These are phyloP conservation scores for Zaprionus ornatus DNA, from an alignment of 1,140 invertebrate genomes.

Conservation along the genomic window DNA sequence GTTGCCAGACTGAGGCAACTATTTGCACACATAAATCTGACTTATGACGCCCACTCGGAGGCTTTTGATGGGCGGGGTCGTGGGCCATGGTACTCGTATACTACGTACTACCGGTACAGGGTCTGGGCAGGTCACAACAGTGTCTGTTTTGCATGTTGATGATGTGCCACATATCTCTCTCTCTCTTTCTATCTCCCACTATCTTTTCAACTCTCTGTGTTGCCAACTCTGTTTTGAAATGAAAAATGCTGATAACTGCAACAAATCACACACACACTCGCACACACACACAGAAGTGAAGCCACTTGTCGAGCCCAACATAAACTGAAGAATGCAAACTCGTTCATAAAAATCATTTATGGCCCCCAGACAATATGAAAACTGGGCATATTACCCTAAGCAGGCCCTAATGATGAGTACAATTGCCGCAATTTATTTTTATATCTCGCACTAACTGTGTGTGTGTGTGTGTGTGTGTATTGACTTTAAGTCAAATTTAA, in stretches of 20 bases:
- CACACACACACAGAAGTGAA: conserved; percentile 12
- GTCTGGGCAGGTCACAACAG: conserved; percentile 21
- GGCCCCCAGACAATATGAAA: conserved; percentile 28
- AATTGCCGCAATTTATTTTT: conserved; percentile 75
- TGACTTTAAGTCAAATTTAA: background rate
- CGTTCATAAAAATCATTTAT: conserved; percentile 78
- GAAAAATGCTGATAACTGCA: conserved; percentile 79
- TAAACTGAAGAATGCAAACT: conserved; percentile 69
- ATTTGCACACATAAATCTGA: conserved; percentile 81
- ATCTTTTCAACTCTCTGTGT: background rate
- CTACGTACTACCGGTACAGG: conserved; percentile 6
- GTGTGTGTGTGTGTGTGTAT: background rate
- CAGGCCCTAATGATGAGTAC: conserved; percentile 71
- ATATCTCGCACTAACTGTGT: conserved; percentile 30
- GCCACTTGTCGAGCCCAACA: conserved; percentile 38
- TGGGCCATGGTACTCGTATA: background rate
- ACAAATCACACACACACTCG: conserved; percentile 64
- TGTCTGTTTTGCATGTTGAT: conserved; percentile 45
- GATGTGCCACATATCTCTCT: conserved; percentile 47
- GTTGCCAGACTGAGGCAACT: conserved; percentile 33
- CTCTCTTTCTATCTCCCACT: conserved; percentile 19
- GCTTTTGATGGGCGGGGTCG: conserved; percentile 19
- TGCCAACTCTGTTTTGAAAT: conserved; percentile 48
- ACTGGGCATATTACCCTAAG: conserved; percentile 28
- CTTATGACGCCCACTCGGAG: conserved; percentile 67